A percentile compares a stretch with the other conserved stretches of the same genome.
These are phyloP conservation scores for Gymnoscopelus braueri DNA, from an alignment of 2,797 vertebrate genomes.

Conservation along the genomic window DNA sequence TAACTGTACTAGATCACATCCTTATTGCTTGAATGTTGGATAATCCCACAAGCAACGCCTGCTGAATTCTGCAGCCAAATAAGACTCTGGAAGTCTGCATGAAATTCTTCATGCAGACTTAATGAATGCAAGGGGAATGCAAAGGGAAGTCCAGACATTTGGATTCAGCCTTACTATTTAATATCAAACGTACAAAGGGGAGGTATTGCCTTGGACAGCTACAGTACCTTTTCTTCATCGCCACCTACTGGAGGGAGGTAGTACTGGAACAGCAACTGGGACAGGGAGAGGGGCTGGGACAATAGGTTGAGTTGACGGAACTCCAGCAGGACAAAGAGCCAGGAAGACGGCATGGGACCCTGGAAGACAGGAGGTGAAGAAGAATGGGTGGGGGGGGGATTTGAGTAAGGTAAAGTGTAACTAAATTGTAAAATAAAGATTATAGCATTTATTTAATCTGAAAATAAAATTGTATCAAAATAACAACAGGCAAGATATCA, in stretches of 20 bases:
- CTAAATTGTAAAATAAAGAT: neutral
- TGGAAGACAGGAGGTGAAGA: conserved; percentile 25
- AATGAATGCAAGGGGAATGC: too few species aligned
- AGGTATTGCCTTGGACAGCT: too few species aligned
- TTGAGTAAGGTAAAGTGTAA: neutral
- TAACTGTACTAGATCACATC: too few species aligned
- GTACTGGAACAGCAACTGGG: conserved; percentile 86
- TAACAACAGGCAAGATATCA: neutral
- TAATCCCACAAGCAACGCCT: too few species aligned
- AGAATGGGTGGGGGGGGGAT: neutral
- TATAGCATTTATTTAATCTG: neutral
- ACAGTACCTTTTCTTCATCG: conserved; percentile 64
- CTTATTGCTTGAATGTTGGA: too few species aligned
- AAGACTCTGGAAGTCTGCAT: too few species aligned
- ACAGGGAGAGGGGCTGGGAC: conserved; percentile 77
- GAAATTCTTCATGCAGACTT: too few species aligned
- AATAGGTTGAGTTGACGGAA: conserved; percentile 89
- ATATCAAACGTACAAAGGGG: too few species aligned
- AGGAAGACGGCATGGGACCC: conserved; percentile 80
- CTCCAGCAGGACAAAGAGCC: conserved; percentile 87
- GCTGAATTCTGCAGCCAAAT: too few species aligned
- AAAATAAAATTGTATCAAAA: neutral
- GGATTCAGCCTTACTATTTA: too few species aligned
- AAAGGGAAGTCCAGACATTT: too few species aligned
- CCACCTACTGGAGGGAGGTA: conserved; percentile 72